phyloP scores from a whole-genome alignment of 2,888 invertebrate genomes.

The Hypomecis punctinalis region DNA sequence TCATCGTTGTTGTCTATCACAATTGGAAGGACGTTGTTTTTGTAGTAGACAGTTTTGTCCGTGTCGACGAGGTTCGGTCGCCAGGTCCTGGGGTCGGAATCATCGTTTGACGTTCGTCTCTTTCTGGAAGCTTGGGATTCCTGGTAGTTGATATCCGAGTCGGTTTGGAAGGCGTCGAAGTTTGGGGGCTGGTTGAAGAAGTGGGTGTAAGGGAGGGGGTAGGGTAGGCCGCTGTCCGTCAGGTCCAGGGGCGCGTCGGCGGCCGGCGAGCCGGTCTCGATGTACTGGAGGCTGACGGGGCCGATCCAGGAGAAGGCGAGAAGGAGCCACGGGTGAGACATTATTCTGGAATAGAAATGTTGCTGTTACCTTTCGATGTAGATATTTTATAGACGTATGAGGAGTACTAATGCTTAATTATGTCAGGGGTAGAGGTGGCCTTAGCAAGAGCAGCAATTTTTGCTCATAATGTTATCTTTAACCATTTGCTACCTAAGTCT shows the following conservation, averaged over 20 bases:
- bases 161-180: conserved; percentile 42
- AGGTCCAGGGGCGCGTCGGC: conserved; percentile 57
- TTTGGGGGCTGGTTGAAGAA: conserved; percentile 57
- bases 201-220: conserved; percentile 59
- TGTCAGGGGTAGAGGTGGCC: no score
- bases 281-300: conserved; percentile 71
- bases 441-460: no score
- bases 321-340: conserved; percentile 73
- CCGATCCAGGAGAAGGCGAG: conserved; percentile 71
- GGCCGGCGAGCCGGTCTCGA: conserved; percentile 60
- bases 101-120: conserved; percentile 51
- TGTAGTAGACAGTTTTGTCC: conserved; percentile 58
- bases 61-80: conserved; percentile 59
- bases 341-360: conserved; percentile 63
- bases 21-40: conserved; percentile 54
- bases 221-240: conserved; percentile 53
- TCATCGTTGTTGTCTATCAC: conserved; percentile 49
- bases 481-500: no score
- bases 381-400: no score
- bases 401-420: no score
- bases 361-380: background rate
- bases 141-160: conserved; percentile 39
- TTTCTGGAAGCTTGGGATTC: conserved; percentile 38
- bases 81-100: conserved; percentile 54
- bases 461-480: no score